Conservation (phyloP, 2,888 invertebrate genomes). For the Strigamia maritima region DNA sequence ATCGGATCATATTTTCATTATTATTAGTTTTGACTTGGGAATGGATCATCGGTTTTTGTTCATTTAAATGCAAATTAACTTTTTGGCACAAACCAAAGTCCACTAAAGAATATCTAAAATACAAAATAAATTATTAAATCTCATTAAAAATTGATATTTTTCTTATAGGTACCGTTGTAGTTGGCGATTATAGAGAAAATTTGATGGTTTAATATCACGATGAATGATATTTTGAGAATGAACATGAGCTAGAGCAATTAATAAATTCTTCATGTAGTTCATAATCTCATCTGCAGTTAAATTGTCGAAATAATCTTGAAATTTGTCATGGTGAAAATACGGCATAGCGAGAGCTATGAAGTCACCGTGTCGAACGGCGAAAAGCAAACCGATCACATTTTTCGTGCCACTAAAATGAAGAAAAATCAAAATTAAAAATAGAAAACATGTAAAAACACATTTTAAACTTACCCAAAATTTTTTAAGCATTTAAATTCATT, state of each 20-base stretch:
- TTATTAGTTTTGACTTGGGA: background rate
- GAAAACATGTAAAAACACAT: background rate
- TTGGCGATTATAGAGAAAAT: slow-evolving; percentile 78
- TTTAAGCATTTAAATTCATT: slow-evolving; percentile 74
- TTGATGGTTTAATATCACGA: slow-evolving; percentile 85
- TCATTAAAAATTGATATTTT: background rate
- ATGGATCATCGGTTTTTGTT: background rate
- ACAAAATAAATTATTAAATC: background rate
- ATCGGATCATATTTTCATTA: background rate
- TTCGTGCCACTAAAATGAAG: slow-evolving; percentile 64
- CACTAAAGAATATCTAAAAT: slow-evolving; percentile 62
- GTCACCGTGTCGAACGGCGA: slow-evolving; percentile 72
- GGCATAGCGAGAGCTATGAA: slow-evolving; percentile 87
- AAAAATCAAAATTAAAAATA: background rate
- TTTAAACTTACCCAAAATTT: slow-evolving; percentile 51
- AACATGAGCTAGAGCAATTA: slow-evolving; percentile 72
- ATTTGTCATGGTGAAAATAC: slow-evolving; percentile 71
- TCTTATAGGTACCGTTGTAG: slow-evolving; percentile 48
- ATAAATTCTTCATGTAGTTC: slow-evolving; percentile 74
- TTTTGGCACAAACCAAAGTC: slow-evolving; percentile 84
- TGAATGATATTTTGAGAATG: slow-evolving; percentile 83
- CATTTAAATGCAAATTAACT: background rate
- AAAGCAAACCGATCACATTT: slow-evolving; percentile 75
- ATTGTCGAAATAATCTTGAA: background rate
- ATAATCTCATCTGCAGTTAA: slow-evolving; percentile 60